These are phyloP conservation scores for Ceratina calcarata DNA, from an alignment of 1,140 invertebrate genomes.

Conservation along the genomic window DNA sequence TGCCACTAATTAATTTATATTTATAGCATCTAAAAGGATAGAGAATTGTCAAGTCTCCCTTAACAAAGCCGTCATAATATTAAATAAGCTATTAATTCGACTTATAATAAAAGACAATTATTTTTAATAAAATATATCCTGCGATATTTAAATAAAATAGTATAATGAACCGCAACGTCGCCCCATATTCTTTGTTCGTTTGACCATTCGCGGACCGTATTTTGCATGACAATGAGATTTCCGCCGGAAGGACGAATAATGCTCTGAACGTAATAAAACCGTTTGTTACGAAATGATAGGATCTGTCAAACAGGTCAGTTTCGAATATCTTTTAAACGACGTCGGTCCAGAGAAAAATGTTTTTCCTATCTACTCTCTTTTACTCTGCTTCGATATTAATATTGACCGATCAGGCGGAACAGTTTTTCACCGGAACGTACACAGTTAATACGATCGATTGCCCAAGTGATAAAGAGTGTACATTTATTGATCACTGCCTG, in stretches of 20 bases:
- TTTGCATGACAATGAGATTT: slow-evolving; percentile 51
- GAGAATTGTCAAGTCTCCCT: no score
- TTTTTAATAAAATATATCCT: no score
- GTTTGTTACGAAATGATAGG: slow-evolving; percentile 12
- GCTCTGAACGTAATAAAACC: slow-evolving; percentile 51
- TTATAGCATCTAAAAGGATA: no score
- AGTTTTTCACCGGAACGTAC: background rate
- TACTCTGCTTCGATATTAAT: background rate
- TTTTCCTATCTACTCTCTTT: background rate
- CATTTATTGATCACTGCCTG: slow-evolving; percentile 60
- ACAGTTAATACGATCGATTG: slow-evolving; percentile 55
- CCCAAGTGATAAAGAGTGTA: slow-evolving; percentile 59
- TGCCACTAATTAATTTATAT: slow-evolving; percentile 29
- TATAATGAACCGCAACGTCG: no score
- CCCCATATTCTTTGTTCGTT: no score
- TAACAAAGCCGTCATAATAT: no score
- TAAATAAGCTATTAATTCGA: no score
- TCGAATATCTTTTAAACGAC: slow-evolving; percentile 32
- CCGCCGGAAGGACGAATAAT: slow-evolving; percentile 67
- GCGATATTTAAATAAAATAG: no score
- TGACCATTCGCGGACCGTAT: slow-evolving; percentile 5
- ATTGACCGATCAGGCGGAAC: slow-evolving; percentile 5
- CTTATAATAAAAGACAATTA: no score
- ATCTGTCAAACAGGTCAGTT: slow-evolving; percentile 47
- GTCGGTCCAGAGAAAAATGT: slow-evolving; percentile 20